Conservation (phyloP, 2,797 vertebrate species). For the Spheniscus humboldti region DNA sequence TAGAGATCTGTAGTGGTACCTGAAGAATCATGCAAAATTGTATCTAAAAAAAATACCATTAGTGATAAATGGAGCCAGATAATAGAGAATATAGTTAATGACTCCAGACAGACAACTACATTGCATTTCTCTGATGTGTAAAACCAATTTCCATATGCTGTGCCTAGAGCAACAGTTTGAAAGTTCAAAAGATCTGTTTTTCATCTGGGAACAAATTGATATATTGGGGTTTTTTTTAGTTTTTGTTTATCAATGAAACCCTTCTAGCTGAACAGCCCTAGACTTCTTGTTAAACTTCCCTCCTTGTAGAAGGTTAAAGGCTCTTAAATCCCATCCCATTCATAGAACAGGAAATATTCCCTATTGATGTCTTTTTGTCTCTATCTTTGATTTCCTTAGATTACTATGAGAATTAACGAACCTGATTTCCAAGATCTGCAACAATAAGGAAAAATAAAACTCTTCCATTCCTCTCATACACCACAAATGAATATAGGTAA, state of each 20-base stretch:
- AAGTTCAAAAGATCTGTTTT: neutral
- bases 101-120: neutral
- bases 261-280: neutral
- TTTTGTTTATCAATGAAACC: neutral
- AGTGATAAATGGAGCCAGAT: neutral
- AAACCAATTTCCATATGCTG: neutral
- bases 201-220: neutral
- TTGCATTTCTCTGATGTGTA: neutral
- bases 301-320: neutral
- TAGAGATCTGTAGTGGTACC: neutral
- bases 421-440: neutral
- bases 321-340: neutral
- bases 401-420: neutral
- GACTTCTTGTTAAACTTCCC: neutral
- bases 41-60: neutral
- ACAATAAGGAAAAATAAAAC: neutral
- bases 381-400: neutral
- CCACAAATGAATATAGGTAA: neutral
- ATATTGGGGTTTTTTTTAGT: rapidly evolving
- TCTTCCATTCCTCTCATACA: neutral
- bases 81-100: neutral
- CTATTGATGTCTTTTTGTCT: neutral
- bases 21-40: neutral
- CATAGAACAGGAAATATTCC: neutral
- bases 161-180: neutral